Base-by-base conservation (phyloP, 2,797 vertebrate species). In the Tauraco hartlaubi region DNA sequence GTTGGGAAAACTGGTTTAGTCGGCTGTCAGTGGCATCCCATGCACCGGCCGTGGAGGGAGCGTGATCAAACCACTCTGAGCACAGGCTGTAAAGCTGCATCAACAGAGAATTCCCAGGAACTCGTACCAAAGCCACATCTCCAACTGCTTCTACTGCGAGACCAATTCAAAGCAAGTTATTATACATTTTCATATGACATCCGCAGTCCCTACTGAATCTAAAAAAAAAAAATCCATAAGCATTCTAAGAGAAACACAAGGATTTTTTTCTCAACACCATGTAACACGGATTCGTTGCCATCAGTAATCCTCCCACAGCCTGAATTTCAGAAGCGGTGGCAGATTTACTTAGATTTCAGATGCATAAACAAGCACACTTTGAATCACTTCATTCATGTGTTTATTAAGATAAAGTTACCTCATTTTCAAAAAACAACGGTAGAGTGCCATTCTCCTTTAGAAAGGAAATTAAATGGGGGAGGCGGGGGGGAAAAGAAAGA, bases 1-100 rank as follows among this genome's bases (percentile, higher is more conserved):
- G 44, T 88, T 31, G 84, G 79, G 51, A 76, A 54, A 95, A 94
- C 73, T 88, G 90, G 85, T 94, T 90, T 37, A 59, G 76, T 43
- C 76, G 56, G 31, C 44, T 63, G 82, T 26, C 54, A 35, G 72
- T 61, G 81, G 48, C 78, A 94, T 28, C 66, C 52, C 73, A 59
- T 26, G 61, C 43, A 76, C 81, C 48, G 28, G 29, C 51, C 15
- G 1, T 6, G 48, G 64, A 78, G 26, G 41, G 44, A 90, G 15
- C 1, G 0, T n/a, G 72, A 86, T 89, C 93, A 71, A 46, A 39
- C 17, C 9, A 43, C 73, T 61, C 72, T 1, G 13, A 58, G 77
- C 31, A 11, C 59, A 37, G 28, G 11, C 78, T 80, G 22, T 10
- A 58, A 43, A 79, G 66, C 35, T 62, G 64, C 8, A 5, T 3